Evolutionary conservation across 30 jellyfish, hydroid and myxozoan genomes (phyloP), one percentile per base, ranked within the genome.

Genomic region (Cassiopea xamachana): DNA sequence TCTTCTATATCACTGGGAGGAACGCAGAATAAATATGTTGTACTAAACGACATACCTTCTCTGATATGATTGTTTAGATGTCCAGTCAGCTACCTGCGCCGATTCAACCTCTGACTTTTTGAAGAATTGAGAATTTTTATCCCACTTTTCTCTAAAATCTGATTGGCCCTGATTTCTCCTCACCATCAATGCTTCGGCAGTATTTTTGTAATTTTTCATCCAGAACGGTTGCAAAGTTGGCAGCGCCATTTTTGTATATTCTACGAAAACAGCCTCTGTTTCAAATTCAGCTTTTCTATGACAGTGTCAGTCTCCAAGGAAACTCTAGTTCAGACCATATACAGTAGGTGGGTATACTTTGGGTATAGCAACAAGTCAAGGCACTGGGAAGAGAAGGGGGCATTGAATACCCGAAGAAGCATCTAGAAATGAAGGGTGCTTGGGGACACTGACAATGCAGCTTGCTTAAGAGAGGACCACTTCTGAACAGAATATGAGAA

Each of bases 171-270:
- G 97, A 64, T 81, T 91, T 60, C 94, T 84, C 27, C 78, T 84
- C 47, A 84, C 97, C 90, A 84, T 76, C 86, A 84, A 43, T 18
- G 94, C 94, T 80, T 91, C 97, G 39, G 90, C 50, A 15, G 93
- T 90, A 69, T 78, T 84, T 47, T 84, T 84, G 79, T 71, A 91
- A 46, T 91, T 85, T 74, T 80, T 91, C 61, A 91, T 64, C 97
- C 97, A 91, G 60, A 81, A 85, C 89, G 97, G 97, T 85, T 84
- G 94, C 75, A 91, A 17, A 1, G 97, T 91, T 71, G 97, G 97
- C n/a, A 91, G 92, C 97, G 97, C 97, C 97, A 91, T 91, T 81
- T 91, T 91, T 78, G 82, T 84, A 64, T 81, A 27, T 76, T 85
- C 72, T 45, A 87, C 43, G 39, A 2, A 12, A 13, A 67, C 79